Evolutionary conservation across 2,113 vertebrate species (phyloP), one percentile per base, ranked within the genome.

Genomic region (Coregonus clupeaformis): DNA sequence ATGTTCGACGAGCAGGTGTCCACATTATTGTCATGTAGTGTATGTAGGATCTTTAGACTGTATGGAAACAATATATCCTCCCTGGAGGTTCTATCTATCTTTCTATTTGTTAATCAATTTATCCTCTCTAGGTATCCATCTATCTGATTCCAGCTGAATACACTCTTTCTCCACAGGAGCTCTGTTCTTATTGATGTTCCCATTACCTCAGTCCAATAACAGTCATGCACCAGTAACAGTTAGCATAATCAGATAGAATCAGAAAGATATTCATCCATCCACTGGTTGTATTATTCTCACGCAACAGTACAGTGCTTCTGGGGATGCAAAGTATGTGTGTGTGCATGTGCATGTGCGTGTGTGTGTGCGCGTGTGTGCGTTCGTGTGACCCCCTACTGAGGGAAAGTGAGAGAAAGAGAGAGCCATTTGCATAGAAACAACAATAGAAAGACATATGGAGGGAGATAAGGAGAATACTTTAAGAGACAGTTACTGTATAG

Each of bases 191-290:
- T 49, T 18, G 49, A 57, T 71, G 69, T 12, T 20, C 16, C 4
- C 27, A 57, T 57, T 71, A 71, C 20, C 25, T n/a, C 67, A 45
- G 67, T 36, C 36, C 36, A 22, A 47, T 60, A 60, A 60, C 57
- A 52, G 47, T 18, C 47, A 52, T 16, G 47, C 47, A n/a, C 22
- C n/a, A 22, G n/a, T 60, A 22, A 60, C 57, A 22, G 57, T 60
- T 22, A n/a, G 57, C 57, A 60, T 60, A 7, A 22, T 60, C 57
- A 7, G 20, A 60, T 60, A 60, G 20, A 24, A 60, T 60, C 57
- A 9, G 5, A 22, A 24, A 24, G 7, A n/a, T 11, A 60, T 60
- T 60, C 57, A 60, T 22, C 57, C 57, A 60, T 22, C n/a, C 57
- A 52, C n/a, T 60, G 57, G n/a, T 60, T 60, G n/a, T 24, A 60